Conservation (phyloP, 2,113 vertebrate genomes). For the Eupsittula cactorum region DNA sequence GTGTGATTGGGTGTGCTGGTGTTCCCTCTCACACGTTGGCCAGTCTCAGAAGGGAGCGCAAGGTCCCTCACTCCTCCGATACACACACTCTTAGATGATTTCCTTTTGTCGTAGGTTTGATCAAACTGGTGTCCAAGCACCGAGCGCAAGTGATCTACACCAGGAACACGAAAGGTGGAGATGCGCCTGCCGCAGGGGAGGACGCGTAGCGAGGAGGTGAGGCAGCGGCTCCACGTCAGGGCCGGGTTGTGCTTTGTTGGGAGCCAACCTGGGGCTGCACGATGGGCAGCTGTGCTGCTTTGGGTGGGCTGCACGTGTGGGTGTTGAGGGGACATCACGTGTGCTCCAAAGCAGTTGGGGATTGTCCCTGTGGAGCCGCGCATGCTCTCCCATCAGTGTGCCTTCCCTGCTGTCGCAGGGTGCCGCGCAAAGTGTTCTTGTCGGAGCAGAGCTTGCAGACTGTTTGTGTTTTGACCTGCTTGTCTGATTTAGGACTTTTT, state of each 20-base stretch:
- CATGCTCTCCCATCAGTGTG: neutral
- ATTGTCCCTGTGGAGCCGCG: neutral
- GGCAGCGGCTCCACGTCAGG: neutral
- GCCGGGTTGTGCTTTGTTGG: neutral
- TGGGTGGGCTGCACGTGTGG: neutral
- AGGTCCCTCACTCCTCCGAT: accelerated
- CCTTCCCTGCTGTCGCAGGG: neutral
- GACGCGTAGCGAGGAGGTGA: slow-evolving; percentile 81
- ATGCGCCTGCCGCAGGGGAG: slow-evolving; percentile 84
- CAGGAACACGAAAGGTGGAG: slow-evolving; percentile 95
- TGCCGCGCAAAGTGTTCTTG: accelerated
- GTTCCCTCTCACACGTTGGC: accelerated
- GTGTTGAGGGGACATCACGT: accelerated
- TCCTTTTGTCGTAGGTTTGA: slow-evolving; percentile 80
- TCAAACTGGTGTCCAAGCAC: slow-evolving; percentile 97
- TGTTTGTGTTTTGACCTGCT: neutral
- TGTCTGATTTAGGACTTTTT: neutral
- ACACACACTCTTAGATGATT: accelerated
- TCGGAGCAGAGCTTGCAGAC: neutral
- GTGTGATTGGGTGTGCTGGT: accelerated
- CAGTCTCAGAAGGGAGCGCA: accelerated
- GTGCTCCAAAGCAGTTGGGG: accelerated
- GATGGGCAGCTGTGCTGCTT: neutral
- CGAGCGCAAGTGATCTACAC: slow-evolving; percentile 97
- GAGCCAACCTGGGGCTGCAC: neutral